Evolutionary conservation across 2,113 vertebrate genomes (phyloP), one percentile per base, ranked within the genome.

Genomic region (Apodemus speciosus): DNA sequence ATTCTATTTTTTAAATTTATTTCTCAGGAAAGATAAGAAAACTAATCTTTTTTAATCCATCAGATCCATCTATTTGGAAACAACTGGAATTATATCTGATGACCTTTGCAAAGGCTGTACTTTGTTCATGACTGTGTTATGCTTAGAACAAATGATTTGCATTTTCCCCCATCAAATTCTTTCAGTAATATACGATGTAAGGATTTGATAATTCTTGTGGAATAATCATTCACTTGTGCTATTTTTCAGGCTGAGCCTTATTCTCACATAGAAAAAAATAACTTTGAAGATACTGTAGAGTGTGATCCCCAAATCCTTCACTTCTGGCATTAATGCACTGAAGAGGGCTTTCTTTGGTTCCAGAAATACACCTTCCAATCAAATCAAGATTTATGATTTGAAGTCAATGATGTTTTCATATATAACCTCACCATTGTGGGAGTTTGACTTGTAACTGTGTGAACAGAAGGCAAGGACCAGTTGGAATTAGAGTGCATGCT

Each of bases 1-100:
- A 89, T 83, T 94, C 38, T 89, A 43, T 66, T 87, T 84, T 72
- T 93, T 53, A 68, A 90, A 64, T 76, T 87, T 88, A 21, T 66
- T 89, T 93, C 68, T 84, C 30, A 66, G 20, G 38, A 16, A 88
- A 27, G 30, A 73, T n/a, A 91, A 93, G 56, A 46, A 83, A 71
- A 77, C 40, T 62, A 77, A 72, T 68, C 16, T 86, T 94, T 90
- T 72, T 80, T 9, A 79, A 27, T 90, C 15, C 0, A 25, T 69
- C 5, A 53, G 2, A 4, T 81, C 25, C 15, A 60, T 89, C n/a
- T 89, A 69, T 56, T 93, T 88, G 43, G 27, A 81, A 92, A 56
- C 69, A 76, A 84, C 13, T 89, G 3, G 25, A 58, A 84, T 40
- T 83, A 27, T 77, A 92, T 43, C 9, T 75, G 20, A n/a, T 87